Evolutionary conservation across 2,888 invertebrate genomes (phyloP).

Genomic region (Ryuthela nishihirai): DNA sequence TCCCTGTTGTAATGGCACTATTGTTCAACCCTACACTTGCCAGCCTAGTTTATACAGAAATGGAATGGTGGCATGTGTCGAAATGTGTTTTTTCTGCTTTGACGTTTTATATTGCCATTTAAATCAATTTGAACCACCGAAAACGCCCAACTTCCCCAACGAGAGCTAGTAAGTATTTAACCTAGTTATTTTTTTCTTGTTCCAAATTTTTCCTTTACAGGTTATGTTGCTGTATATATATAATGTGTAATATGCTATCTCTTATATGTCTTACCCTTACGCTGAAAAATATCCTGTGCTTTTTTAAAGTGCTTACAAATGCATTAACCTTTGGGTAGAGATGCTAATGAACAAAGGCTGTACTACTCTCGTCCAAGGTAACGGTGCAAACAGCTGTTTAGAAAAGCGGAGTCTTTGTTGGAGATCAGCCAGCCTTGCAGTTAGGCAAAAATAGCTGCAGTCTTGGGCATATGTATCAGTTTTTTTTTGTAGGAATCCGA

Average conservation of each 20-base stretch:
- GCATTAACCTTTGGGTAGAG: no score
- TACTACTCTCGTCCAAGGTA: no score
- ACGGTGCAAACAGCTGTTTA: no score
- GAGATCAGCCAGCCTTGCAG: no score
- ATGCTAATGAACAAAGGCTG: no score
- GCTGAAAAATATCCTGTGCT: no score
- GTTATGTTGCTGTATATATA: not conserved
- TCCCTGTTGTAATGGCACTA: slow-evolving; percentile 57
- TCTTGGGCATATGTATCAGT: no score
- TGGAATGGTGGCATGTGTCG: slow-evolving; percentile 69
- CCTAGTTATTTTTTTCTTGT: slow-evolving; percentile 16
- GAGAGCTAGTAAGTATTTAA: slow-evolving; percentile 80
- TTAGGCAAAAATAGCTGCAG: no score
- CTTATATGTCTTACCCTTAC: no score
- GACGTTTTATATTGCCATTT: slow-evolving; percentile 95
- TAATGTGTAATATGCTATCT: not conserved
- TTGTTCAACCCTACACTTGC: slow-evolving; percentile 32
- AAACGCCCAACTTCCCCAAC: slow-evolving; percentile 86
- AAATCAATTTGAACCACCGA: slow-evolving; percentile 87
- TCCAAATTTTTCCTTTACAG: not conserved
- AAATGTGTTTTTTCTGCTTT: slow-evolving; percentile 99
- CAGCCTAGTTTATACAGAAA: slow-evolving; percentile 38
- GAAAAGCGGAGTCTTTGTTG: no score
- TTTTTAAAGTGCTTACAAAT: no score
- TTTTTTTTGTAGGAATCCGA: no score